phyloP scores from a whole-genome alignment of 2,888 invertebrate genomes.

The Diaphora mendica region DNA sequence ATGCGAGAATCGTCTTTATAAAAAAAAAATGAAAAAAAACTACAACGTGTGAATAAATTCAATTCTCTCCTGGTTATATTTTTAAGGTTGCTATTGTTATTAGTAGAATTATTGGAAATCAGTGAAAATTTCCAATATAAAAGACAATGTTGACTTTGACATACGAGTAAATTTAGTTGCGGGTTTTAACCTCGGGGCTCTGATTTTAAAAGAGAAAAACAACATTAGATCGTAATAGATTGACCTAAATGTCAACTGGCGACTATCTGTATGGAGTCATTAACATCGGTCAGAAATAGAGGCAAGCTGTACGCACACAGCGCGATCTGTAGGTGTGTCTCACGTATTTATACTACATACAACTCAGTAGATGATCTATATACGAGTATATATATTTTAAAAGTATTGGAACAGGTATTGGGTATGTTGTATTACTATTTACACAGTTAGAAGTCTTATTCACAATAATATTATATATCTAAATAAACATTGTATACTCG shows the following conservation, averaged over 20 bases:
- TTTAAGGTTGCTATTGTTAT: neutral
- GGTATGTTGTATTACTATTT: neutral
- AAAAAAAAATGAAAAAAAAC: neutral
- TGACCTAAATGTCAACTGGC: conserved; percentile 78
- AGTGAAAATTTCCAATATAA: neutral
- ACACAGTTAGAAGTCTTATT: neutral
- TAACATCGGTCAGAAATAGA: conserved; percentile 74
- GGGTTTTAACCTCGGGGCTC: conserved; percentile 42
- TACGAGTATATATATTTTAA: neutral
- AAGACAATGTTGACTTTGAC: conserved; percentile 45
- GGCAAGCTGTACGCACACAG: conserved; percentile 29
- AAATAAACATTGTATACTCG: neutral
- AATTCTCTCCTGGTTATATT: neutral
- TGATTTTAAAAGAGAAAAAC: conserved; percentile 51
- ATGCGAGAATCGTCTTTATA: too few species aligned
- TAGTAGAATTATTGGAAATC: too few species aligned
- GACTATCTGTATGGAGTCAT: conserved; percentile 70
- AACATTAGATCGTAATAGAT: conserved; percentile 60
- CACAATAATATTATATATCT: neutral
- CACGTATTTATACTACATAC: conserved; percentile 19
- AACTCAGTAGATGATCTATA: conserved; percentile 1
- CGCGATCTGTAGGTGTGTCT: conserved; percentile 31
- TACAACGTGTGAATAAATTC: neutral
- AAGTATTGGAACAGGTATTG: neutral
- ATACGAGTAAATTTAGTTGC: conserved; percentile 12